Percentiles rank a stretch among this genome's conserved stretches.
Evolutionary conservation across 92 coral and sea anemone genomes (phyloP).

Genomic region (Phenganax subtilis): DNA sequence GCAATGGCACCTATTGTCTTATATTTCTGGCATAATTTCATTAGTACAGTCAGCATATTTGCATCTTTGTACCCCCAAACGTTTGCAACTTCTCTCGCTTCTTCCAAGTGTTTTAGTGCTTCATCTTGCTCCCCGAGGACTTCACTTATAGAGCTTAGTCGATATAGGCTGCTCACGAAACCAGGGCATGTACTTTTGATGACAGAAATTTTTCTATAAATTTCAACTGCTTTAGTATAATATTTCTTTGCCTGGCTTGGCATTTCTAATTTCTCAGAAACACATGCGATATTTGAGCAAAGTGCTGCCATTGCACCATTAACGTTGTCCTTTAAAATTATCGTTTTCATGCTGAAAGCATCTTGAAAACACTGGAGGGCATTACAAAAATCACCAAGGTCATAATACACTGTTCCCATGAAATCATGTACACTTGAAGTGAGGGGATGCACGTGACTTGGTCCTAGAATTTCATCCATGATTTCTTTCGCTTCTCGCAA

Average conservation of each 20-base stretch:
- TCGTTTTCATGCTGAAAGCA: not conserved
- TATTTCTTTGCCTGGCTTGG: not conserved
- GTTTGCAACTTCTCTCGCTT: conserved; percentile 23
- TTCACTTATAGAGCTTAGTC: conserved; percentile 12
- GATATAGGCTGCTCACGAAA: conserved; percentile 3
- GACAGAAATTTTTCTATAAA: not conserved
- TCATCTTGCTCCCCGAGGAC: conserved; percentile 13
- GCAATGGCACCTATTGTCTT: not conserved
- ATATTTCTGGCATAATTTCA: not conserved
- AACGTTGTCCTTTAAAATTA: not conserved
- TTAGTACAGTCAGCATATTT: not conserved
- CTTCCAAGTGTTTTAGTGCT: conserved; percentile 20
- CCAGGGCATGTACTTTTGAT: not conserved
- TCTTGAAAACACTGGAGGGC: not conserved
- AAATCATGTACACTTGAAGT: not conserved
- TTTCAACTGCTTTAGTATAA: conserved; percentile 11
- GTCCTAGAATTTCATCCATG: conserved; percentile 3
- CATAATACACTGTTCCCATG: conserved; percentile 19
- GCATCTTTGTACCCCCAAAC: not conserved
- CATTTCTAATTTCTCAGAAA: not conserved
- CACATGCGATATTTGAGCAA: conserved; percentile 12
- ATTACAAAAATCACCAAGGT: conserved; percentile 2
- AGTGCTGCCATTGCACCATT: not conserved
- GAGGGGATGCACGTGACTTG: not conserved
- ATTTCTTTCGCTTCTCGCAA: conserved; percentile 16